phyloP scores from a whole-genome alignment of 1,140 invertebrate species.

The Cyclina sinensis region DNA sequence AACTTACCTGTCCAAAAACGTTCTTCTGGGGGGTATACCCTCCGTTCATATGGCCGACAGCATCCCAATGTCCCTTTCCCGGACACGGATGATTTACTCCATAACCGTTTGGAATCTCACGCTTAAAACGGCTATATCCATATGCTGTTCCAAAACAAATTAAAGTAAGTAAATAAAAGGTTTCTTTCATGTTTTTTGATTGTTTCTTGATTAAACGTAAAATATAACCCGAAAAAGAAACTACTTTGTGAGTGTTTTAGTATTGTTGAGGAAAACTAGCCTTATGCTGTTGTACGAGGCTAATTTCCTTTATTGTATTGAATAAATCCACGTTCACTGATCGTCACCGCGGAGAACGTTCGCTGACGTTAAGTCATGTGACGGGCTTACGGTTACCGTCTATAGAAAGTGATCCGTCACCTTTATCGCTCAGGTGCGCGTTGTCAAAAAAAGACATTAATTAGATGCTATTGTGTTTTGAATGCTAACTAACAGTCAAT shows the following conservation, averaged over 20 bases:
- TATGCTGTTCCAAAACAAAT: constrained; percentile 15
- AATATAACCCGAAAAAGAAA: neutral
- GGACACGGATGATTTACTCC: constrained; percentile 34
- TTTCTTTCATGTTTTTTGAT: constrained; percentile 11
- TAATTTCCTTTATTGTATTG: neutral
- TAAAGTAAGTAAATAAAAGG: neutral
- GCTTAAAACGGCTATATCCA: constrained; percentile 29
- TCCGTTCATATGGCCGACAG: constrained; percentile 48
- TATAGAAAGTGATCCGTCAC: neutral
- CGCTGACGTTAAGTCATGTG: constrained; percentile 13
- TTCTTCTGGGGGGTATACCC: constrained; percentile 32
- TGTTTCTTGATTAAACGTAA: neutral
- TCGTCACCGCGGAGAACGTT: neutral
- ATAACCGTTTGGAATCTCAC: constrained; percentile 49
- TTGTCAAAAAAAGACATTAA: constrained; percentile 9
- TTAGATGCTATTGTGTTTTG: constrained; percentile 28
- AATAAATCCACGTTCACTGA: neutral
- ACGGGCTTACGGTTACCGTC: neutral
- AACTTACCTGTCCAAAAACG: constrained; percentile 46
- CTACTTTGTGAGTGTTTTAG: neutral
- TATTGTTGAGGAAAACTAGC: neutral
- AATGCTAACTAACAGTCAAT: constrained; percentile 13
- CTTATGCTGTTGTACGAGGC: neutral
- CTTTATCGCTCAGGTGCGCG: neutral
- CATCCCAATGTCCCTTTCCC: constrained; percentile 26